Conservation (phyloP, 1,140 invertebrate species). For the Philaenus spumarius region DNA sequence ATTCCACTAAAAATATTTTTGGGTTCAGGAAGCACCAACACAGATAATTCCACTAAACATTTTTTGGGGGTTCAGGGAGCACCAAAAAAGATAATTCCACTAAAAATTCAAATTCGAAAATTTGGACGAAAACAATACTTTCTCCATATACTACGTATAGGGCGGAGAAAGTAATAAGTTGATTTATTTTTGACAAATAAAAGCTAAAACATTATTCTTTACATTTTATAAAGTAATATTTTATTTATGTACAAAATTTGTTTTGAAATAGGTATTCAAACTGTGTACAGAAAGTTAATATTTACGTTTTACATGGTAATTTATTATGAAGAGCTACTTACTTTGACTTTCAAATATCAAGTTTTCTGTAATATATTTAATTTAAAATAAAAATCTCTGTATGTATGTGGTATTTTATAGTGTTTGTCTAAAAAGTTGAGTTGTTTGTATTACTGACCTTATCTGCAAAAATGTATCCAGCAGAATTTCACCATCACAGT, state of each 20-base stretch:
- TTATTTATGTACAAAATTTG: too few relatives aligned
- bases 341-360: neutral
- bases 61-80: too few relatives aligned
- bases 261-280: neutral
- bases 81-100: too few relatives aligned
- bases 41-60: too few relatives aligned
- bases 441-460: constrained; percentile 13
- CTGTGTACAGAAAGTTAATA: neutral
- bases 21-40: too few relatives aligned
- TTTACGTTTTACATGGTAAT: too few relatives aligned
- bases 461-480: constrained; percentile 45
- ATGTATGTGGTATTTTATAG: too few relatives aligned
- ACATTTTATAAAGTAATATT: neutral
- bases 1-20: too few relatives aligned
- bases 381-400: neutral
- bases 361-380: neutral
- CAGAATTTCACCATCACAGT: constrained; percentile 80
- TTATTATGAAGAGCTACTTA: neutral
- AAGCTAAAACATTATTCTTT: neutral
- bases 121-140: too few relatives aligned
- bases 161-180: too few relatives aligned
- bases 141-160: too few relatives aligned
- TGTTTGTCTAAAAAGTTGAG: neutral
- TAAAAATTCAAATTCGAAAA: too few relatives aligned
- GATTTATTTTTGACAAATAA: neutral